Conservation (phyloP, 2,113 vertebrate species). For the Anguilla japonica region DNA sequence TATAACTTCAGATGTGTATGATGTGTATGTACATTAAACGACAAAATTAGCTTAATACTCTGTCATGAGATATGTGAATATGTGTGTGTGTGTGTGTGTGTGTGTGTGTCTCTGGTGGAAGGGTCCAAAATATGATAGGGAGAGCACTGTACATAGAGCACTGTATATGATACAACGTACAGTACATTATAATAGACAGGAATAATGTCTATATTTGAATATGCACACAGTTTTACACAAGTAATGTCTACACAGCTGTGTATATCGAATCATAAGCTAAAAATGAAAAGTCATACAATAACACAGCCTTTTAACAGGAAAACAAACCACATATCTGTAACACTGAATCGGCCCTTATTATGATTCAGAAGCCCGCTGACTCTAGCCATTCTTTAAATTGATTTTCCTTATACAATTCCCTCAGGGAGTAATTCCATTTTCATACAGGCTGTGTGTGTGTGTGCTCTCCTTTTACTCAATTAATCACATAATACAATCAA, state of each 20-base stretch:
- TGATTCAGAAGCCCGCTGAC: slow-evolving; percentile 60
- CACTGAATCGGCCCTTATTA: slow-evolving; percentile 64
- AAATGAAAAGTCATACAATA: background rate
- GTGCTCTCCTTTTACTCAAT: slow-evolving; percentile 47
- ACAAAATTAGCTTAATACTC: background rate
- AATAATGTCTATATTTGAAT: background rate
- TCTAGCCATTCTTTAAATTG: slow-evolving; percentile 63
- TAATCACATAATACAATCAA: slow-evolving; percentile 63
- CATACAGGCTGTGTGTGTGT: slow-evolving; percentile 46
- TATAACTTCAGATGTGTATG: background rate
- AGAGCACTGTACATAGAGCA: background rate
- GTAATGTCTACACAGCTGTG: background rate
- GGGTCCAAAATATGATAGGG: background rate
- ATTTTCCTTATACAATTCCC: slow-evolving; percentile 61
- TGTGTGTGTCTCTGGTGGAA: no score
- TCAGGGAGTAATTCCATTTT: slow-evolving; percentile 58
- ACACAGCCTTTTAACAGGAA: background rate
- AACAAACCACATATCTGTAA: slow-evolving; percentile 60
- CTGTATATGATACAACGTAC: background rate
- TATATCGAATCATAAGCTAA: background rate
- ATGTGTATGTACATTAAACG: background rate
- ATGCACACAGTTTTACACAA: background rate
- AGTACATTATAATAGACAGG: background rate
- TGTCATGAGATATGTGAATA: no score
- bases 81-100: background rate